A percentile compares a stretch with the other conserved stretches of the same genome.
Evolutionary conservation across 1,140 invertebrate genomes (phyloP).

Genomic region (Drosophila suzukii): DNA sequence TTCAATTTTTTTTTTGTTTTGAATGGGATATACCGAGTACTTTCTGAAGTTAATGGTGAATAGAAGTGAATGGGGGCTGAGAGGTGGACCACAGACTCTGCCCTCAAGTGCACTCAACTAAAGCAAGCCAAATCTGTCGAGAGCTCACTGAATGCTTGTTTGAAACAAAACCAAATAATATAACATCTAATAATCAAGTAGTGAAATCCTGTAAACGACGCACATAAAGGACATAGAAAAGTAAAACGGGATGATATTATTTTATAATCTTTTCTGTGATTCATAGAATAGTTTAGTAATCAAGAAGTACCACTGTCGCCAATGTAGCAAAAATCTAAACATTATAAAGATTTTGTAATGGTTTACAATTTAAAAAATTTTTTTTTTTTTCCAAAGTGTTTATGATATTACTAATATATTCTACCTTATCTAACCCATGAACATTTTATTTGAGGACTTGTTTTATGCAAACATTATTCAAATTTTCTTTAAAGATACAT

Average conservation of each 20-base stretch:
- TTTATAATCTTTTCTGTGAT: neutral
- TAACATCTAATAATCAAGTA: conserved; percentile 25
- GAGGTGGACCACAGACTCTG: conserved; percentile 1
- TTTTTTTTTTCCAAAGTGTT: too few relatives aligned
- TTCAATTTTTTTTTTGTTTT: conserved; percentile 40
- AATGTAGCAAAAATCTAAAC: too few relatives aligned
- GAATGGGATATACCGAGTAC: conserved; percentile 27
- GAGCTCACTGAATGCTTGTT: conserved; percentile 52
- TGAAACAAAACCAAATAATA: conserved; percentile 26
- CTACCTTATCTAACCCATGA: too few relatives aligned
- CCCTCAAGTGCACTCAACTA: conserved; percentile 57
- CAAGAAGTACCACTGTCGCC: neutral
- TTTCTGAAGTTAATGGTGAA: conserved; percentile 16
- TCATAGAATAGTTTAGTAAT: neutral
- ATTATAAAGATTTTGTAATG: too few relatives aligned
- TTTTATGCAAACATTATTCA: too few relatives aligned
- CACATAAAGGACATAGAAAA: conserved; percentile 4
- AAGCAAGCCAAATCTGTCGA: conserved; percentile 59
- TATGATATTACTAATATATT: too few relatives aligned
- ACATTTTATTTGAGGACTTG: too few relatives aligned
- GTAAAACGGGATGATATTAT: neutral
- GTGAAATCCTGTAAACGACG: conserved; percentile 30
- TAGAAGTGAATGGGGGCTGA: neutral
- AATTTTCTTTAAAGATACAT: too few relatives aligned
- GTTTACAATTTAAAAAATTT: too few relatives aligned